Evolutionary conservation across 2,888 invertebrate genomes (phyloP), one percentile per base, ranked within the genome.

Genomic region (Drosophila atripex): DNA sequence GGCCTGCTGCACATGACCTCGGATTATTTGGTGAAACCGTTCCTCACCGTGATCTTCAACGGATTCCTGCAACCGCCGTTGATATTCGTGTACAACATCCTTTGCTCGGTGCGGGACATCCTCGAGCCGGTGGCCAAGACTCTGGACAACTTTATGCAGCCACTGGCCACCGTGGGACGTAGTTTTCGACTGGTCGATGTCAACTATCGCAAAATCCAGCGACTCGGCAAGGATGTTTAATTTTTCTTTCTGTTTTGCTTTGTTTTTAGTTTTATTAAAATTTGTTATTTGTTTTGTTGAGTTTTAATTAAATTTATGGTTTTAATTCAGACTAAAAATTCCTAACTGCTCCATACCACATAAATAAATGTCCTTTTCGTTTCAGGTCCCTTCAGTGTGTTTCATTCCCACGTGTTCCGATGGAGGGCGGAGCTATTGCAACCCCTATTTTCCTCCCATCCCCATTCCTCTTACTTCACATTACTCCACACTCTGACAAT

Each of bases 11-110:
- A 95, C 86, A 88, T 94, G 77, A 87, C 93, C 6, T 93, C 95
- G 0, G 96, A 96, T 91, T 94, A 94, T 80, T 93, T 94, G 78
- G 89, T 94, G 68, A 95, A 95, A 90, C 96, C 96, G 9, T 89
- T 93, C 50, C 86, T 95, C 60, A 93, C 94, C 6, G 93, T 94
- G 41, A 55, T 93, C 25, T 94, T 94, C 83, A 94, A 94, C 91
- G 94, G 94, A 3, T 80, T 94, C 46, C 89, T 95, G 71, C 95
- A 95, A 85, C 96, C 96, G 14, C 90, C 93, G 35, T 89, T 96
- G 74, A 95, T 95, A 83, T 93, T 95, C 77, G 76, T 93, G 9
- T 94, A 93, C 75, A 95, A 95, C 85, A 90, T 94, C 35, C 91
- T 93, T 23, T 93, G 94, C 1, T 95, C 94, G 1, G 41, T 94